A percentile compares a stretch with the other conserved stretches of the same genome.
phyloP scores from a whole-genome alignment of 2,113 vertebrate genomes.

The Centropus unirufus region DNA sequence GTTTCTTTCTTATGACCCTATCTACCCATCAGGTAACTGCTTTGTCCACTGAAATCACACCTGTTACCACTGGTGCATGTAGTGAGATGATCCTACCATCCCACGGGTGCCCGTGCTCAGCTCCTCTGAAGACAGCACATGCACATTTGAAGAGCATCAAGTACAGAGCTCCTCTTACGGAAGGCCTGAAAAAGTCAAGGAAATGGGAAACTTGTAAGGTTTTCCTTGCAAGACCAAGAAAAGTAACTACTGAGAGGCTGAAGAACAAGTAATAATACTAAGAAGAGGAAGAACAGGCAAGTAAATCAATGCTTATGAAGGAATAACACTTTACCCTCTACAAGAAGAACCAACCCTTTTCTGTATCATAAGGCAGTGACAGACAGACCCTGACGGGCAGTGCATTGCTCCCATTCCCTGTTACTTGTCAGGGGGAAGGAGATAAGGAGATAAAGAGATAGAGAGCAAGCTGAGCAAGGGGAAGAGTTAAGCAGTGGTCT shows the following conservation, averaged over 20 bases:
- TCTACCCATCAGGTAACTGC: background rate
- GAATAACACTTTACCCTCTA: background rate
- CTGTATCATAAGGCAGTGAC: background rate
- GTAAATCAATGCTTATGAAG: background rate
- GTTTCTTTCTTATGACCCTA: background rate
- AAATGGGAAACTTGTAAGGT: fast-evolving
- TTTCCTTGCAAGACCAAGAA: background rate
- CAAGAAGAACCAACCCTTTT: background rate
- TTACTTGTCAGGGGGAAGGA: background rate
- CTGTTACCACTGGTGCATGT: fast-evolving
- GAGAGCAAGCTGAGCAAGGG: background rate
- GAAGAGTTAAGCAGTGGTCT: background rate
- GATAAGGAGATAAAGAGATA: background rate
- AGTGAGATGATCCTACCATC: background rate
- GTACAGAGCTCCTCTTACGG: background rate
- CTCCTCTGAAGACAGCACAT: background rate
- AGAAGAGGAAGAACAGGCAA: background rate
- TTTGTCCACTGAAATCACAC: background rate
- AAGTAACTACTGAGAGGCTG: background rate
- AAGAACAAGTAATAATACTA: background rate
- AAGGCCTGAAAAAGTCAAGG: background rate
- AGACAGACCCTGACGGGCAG: background rate
- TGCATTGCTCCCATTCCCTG: background rate
- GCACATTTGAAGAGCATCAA: background rate
- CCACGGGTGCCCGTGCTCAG: background rate